Conservation (phyloP, 2,113 vertebrate genomes). For the Notiomystis cincta region DNA sequence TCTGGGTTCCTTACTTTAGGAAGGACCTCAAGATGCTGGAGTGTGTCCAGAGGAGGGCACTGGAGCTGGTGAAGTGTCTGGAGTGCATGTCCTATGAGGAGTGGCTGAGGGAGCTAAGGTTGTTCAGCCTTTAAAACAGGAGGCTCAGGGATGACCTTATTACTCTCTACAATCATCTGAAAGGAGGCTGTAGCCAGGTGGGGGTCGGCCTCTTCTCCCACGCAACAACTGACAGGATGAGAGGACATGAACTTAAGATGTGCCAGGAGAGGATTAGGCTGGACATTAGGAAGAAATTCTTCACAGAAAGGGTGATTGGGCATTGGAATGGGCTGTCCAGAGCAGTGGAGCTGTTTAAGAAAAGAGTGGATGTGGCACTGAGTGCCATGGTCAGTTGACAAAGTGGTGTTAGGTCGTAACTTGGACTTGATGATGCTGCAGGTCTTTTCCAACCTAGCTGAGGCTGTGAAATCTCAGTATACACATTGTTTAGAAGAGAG, state of each 20-base stretch:
- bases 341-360: background rate
- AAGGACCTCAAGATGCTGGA: background rate
- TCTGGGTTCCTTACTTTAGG: background rate
- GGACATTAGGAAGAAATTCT: background rate
- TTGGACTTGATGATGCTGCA: background rate
- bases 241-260: background rate
- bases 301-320: background rate
- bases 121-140: background rate
- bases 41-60: background rate
- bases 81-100: background rate
- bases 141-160: background rate
- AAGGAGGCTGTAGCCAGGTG: background rate
- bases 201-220: accelerated
- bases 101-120: background rate
- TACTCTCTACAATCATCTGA: too few species aligned
- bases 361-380: background rate
- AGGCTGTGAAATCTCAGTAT: background rate
- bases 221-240: background rate
- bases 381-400: background rate
- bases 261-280: background rate
- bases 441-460: background rate
- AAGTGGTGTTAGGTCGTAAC: background rate
- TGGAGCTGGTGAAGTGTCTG: background rate
- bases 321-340: background rate
- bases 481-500: background rate